Percentiles rank a stretch among this genome's conserved stretches.
phyloP scores from a whole-genome alignment of 2,888 invertebrate species.

The Dolomedes plantarius region DNA sequence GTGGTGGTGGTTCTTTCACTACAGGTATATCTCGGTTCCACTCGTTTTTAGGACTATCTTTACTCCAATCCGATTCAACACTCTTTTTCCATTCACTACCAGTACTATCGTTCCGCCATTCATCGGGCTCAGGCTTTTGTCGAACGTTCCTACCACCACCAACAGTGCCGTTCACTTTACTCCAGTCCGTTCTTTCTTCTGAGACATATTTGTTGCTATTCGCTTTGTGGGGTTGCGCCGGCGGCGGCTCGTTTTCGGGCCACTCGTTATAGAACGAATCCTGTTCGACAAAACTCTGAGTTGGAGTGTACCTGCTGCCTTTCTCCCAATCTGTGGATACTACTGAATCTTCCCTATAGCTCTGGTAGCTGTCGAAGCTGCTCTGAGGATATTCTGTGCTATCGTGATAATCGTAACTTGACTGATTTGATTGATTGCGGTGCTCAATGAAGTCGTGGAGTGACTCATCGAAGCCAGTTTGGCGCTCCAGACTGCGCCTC shows the following conservation, averaged over 20 bases:
- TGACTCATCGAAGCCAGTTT: slow-evolving; percentile 73
- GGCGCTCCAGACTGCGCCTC: slow-evolving; percentile 73
- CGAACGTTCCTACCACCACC: slow-evolving; percentile 10
- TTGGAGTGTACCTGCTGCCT: slow-evolving; percentile 33
- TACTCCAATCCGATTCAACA: slow-evolving; percentile 54
- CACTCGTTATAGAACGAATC: slow-evolving; percentile 53
- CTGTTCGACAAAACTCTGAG: slow-evolving; percentile 32
- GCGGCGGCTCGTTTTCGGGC: slow-evolving; percentile 31
- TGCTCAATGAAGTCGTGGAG: slow-evolving; percentile 46
- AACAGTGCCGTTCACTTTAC: slow-evolving; percentile 54
- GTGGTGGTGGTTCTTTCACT: slow-evolving; percentile 18
- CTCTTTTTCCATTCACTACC: slow-evolving; percentile 57
- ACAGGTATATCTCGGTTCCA: slow-evolving; percentile 23
- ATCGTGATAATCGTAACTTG: slow-evolving; percentile 66
- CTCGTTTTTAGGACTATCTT: slow-evolving; percentile 40
- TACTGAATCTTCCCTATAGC: slow-evolving; percentile 56
- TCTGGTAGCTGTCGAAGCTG: slow-evolving; percentile 71
- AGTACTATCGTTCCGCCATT: slow-evolving; percentile 53
- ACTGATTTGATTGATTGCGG: slow-evolving; percentile 28
- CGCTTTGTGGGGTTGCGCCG: neutral
- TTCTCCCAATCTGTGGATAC: slow-evolving; percentile 27
- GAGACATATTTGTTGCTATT: slow-evolving; percentile 26
- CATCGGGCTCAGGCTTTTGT: slow-evolving; percentile 30
- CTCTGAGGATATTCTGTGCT: slow-evolving; percentile 72
- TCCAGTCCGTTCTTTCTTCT: slow-evolving; percentile 52